Conservation (phyloP, 2,888 invertebrate genomes). For the Patella depressa region DNA sequence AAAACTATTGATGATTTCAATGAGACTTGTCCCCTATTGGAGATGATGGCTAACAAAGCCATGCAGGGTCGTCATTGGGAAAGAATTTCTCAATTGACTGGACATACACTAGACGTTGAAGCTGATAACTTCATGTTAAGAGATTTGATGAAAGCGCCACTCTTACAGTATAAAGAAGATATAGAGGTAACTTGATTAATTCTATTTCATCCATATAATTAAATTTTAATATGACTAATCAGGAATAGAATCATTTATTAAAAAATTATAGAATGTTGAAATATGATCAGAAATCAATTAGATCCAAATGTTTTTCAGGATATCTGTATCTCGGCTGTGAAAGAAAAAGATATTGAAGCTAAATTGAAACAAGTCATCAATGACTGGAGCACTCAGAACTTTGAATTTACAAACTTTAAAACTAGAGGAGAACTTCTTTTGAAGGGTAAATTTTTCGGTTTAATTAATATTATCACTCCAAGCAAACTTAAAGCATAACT, state of each 20-base stretch:
- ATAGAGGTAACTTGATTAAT: conserved; percentile 80
- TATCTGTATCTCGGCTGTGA: conserved; percentile 97
- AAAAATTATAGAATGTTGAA: too few species aligned
- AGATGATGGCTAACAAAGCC: conserved; percentile 96
- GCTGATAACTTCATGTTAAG: conserved; percentile 94
- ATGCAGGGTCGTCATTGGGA: conserved; percentile 99
- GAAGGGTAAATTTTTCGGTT: conserved; percentile 71
- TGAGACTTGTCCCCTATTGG: conserved; percentile 95
- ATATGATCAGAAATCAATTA: conserved; percentile 11
- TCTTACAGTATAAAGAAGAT: conserved; percentile 93
- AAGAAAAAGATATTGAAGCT: conserved; percentile 97
- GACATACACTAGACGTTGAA: conserved; percentile 91
- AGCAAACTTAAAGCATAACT: not conserved
- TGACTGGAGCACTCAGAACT: conserved; percentile 90
- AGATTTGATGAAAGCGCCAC: conserved; percentile 93
- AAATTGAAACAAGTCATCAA: conserved; percentile 94
- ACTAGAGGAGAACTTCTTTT: conserved; percentile 93
- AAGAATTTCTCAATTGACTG: conserved; percentile 90
- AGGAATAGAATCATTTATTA: too few species aligned
- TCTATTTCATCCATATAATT: too few species aligned
- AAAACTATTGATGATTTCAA: conserved; percentile 98
- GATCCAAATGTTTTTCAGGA: conserved; percentile 76
- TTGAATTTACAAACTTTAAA: conserved; percentile 95
- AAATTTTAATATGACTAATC: too few species aligned
- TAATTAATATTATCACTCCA: not conserved